Evolutionary conservation across 2,797 vertebrate species (phyloP).

Genomic region (Scolopax rusticola): DNA sequence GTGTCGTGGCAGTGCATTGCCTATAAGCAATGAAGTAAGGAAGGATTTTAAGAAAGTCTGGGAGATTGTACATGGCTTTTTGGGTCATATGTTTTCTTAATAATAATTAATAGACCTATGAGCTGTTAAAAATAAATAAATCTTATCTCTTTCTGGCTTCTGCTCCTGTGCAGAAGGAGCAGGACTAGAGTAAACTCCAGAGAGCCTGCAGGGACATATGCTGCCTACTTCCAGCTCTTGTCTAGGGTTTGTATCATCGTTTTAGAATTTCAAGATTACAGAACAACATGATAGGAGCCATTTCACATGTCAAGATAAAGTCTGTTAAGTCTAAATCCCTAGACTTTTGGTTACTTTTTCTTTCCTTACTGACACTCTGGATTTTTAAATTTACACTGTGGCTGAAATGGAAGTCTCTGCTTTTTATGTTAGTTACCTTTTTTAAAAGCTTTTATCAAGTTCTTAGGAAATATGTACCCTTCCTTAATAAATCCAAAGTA

Average conservation of each 20-base stretch:
- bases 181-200: background rate
- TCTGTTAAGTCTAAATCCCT: background rate
- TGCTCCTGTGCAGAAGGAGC: background rate
- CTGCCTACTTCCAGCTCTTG: background rate
- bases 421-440: background rate
- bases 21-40: background rate
- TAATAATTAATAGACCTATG: background rate
- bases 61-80: background rate
- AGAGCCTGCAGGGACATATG: background rate
- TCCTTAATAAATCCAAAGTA: background rate
- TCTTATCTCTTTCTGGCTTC: background rate
- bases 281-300: background rate
- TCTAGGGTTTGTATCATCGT: background rate
- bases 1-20: background rate
- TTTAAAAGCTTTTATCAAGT: background rate
- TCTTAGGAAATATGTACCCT: background rate
- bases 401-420: background rate
- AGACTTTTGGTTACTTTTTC: background rate
- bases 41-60: background rate
- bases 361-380: background rate
- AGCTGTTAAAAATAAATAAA: background rate
- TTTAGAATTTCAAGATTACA: background rate
- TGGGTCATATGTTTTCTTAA: background rate
- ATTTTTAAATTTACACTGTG: background rate
- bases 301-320: background rate